phyloP scores from a whole-genome alignment of 1,140 invertebrate species.

The Cyphomyrmex costatus region DNA sequence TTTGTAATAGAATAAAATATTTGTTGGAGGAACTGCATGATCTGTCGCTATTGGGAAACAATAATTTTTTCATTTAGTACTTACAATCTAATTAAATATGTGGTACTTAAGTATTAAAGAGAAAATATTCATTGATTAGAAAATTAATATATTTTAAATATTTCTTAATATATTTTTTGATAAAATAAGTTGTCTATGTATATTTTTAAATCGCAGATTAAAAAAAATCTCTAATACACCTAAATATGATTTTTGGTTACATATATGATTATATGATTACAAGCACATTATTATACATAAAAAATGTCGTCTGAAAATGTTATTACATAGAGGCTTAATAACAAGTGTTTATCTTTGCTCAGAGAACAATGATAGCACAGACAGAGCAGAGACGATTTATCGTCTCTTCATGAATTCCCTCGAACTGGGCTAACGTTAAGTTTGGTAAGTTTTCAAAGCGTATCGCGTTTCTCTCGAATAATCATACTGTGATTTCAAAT shows the following conservation, averaged over 20 bases:
- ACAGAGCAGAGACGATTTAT: conserved; percentile 9
- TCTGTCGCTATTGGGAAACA: conserved; percentile 15
- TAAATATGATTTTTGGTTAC: background rate
- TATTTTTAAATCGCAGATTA: background rate
- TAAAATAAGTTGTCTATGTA: background rate
- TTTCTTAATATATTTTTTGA: background rate
- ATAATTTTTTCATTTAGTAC: background rate
- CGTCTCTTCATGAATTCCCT: background rate
- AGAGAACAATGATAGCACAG: no score
- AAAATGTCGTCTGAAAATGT: background rate
- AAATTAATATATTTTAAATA: conserved; percentile 7
- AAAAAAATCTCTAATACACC: background rate
- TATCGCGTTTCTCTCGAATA: background rate
- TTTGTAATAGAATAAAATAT: background rate
- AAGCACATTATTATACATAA: background rate
- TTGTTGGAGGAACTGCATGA: background rate
- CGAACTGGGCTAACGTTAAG: background rate
- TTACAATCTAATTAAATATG: no score
- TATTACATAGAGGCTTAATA: conserved; percentile 62
- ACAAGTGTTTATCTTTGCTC: conserved; percentile 24
- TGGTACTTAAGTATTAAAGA: background rate
- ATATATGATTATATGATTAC: no score
- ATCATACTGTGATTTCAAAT: conserved; percentile 14
- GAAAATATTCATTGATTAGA: background rate
- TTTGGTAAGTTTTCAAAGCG: conserved; percentile 53